These are phyloP conservation scores for Catocala sponsa DNA, from an alignment of 2,888 invertebrate species.

Conservation along the genomic window DNA sequence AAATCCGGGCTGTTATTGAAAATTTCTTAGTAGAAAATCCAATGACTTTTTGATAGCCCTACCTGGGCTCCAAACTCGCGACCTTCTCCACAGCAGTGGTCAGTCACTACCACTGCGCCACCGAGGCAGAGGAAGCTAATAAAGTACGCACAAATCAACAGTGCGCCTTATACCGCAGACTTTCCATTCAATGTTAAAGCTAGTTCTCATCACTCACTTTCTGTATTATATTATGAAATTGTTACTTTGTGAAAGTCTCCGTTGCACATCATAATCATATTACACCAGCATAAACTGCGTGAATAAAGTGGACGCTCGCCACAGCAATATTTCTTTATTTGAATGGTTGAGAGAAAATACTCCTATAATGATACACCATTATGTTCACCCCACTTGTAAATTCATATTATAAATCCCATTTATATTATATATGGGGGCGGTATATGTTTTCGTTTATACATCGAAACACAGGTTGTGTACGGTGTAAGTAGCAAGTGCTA, in stretches of 20 bases:
- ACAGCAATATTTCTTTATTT: conserved; percentile 20
- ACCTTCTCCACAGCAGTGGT: no score
- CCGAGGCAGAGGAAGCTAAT: no score
- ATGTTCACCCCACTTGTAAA: conserved; percentile 28
- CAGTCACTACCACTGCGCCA: no score
- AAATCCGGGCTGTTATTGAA: no score
- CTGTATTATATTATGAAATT: conserved; percentile 6
- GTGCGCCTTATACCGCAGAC: no score
- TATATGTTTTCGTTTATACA: conserved; percentile 49
- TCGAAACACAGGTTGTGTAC: conserved; percentile 33
- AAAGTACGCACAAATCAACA: no score
- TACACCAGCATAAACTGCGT: background rate
- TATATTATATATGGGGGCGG: conserved; percentile 22
- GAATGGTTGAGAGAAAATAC: conserved; percentile 24
- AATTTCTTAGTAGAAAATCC: no score
- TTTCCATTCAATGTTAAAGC: background rate
- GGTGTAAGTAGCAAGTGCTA: background rate
- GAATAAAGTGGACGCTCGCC: conserved; percentile 4
- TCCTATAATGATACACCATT: conserved; percentile 22
- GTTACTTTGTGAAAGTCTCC: conserved; percentile 7
- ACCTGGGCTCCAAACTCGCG: no score
- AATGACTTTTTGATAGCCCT: no score
- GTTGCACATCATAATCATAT: conserved; percentile 3
- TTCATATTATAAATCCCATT: conserved; percentile 30
- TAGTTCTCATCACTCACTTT: conserved; percentile 8